phyloP scores from a whole-genome alignment of 2,113 vertebrate genomes.

The Phalacrocorax aristotelis region DNA sequence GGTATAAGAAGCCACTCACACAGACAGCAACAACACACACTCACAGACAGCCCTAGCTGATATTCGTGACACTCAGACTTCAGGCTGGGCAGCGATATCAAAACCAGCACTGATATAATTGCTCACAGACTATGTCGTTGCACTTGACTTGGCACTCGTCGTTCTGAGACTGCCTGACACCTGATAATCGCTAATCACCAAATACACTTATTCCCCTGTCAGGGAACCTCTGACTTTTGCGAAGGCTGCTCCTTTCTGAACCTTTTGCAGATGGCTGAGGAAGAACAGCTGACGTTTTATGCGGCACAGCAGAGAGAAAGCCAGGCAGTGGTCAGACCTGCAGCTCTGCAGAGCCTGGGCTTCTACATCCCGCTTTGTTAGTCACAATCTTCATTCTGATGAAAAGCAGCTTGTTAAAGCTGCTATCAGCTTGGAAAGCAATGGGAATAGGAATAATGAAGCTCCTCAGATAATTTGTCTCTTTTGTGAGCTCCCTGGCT shows the following conservation, averaged over 20 bases:
- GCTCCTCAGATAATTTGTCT: not conserved
- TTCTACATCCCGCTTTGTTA: not conserved
- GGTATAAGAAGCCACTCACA: not conserved
- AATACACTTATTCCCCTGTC: not conserved
- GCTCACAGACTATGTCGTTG: not conserved
- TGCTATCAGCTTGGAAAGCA: not conserved
- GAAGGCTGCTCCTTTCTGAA: not conserved
- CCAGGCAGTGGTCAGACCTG: not conserved
- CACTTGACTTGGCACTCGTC: not conserved
- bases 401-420: not conserved
- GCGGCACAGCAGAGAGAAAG: rapidly evolving
- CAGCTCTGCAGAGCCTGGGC: not conserved
- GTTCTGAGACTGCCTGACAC: not conserved
- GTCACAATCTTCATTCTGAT: not conserved
- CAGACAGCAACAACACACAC: not conserved
- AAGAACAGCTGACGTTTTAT: not conserved
- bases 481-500: not conserved
- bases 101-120: not conserved
- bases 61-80: not conserved
- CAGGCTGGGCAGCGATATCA: rapidly evolving
- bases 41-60: not conserved
- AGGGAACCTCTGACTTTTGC: not conserved
- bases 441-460: not conserved
- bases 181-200: not conserved
- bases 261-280: not conserved